Evolutionary conservation across 2,113 vertebrate species (phyloP).

Genomic region (Propithecus coquereli): DNA sequence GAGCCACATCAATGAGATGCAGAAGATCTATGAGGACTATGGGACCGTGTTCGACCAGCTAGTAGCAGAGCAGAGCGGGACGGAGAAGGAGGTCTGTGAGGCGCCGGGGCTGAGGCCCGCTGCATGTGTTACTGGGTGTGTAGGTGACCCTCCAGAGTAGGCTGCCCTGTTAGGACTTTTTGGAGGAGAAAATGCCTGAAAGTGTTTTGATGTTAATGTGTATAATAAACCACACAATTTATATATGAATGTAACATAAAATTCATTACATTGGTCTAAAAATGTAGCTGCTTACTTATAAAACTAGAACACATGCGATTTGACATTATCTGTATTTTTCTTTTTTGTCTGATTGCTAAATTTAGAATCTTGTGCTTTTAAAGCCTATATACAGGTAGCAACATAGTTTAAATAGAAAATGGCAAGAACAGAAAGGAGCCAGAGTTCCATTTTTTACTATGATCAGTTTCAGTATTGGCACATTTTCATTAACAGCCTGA

Average conservation of each 20-base stretch:
- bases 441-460: conserved; percentile 27
- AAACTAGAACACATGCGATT: not conserved
- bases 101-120: fast-evolving
- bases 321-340: not conserved
- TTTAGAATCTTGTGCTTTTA: not conserved
- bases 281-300: not conserved
- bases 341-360: not conserved
- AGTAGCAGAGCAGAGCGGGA: conserved; percentile 93
- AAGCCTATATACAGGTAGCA: not conserved
- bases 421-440: not conserved
- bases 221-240: not conserved
- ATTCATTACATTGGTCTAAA: not conserved
- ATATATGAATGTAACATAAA: not conserved
- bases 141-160: not conserved
- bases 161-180: not conserved
- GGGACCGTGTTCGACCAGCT: conserved; percentile 96
- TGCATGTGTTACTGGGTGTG: not conserved
- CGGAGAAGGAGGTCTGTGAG: conserved; percentile 91
- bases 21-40: conserved; percentile 98
- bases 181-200: not conserved
- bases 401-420: not conserved
- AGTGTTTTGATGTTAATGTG: not conserved
- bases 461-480: not conserved
- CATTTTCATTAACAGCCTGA: conserved; percentile 15
- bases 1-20: conserved; percentile 99